Percentiles rank a stretch among this genome's conserved stretches.
phyloP scores from a whole-genome alignment of 2,888 invertebrate species.

The Phengaris arion region DNA sequence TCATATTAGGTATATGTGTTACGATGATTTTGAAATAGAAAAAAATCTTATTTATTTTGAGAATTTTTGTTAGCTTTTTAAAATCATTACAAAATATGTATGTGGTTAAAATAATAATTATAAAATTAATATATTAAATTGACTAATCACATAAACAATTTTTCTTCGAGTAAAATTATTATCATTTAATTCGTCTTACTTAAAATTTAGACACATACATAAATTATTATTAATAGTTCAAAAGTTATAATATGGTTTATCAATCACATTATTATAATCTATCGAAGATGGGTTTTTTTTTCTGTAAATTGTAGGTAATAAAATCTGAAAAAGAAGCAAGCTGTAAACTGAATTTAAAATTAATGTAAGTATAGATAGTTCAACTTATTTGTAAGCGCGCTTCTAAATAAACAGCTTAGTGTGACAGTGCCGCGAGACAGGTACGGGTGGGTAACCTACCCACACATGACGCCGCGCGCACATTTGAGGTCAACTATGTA shows the following conservation, averaged over 20 bases:
- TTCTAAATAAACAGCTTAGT: too few relatives aligned
- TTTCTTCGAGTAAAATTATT: background rate
- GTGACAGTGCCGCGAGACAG: too few relatives aligned
- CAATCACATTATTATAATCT: background rate
- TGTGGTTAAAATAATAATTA: background rate
- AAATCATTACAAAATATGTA: background rate
- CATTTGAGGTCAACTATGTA: too few relatives aligned
- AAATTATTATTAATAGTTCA: background rate
- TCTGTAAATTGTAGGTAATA: background rate
- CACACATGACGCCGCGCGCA: too few relatives aligned
- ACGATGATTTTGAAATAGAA: background rate
- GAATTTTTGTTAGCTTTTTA: too few relatives aligned
- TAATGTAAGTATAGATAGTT: too few relatives aligned
- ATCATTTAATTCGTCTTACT: slow-evolving; percentile 25
- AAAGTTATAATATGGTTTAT: background rate
- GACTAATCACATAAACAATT: background rate
- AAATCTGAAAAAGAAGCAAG: too few relatives aligned
- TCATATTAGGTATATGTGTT: too few relatives aligned
- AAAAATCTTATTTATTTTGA: background rate
- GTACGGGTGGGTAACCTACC: too few relatives aligned
- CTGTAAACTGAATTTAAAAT: too few relatives aligned
- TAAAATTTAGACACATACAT: background rate
- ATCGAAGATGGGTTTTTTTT: background rate
- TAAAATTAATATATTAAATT: background rate
- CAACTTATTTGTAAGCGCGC: too few relatives aligned